Evolutionary conservation across 2,888 invertebrate genomes (phyloP), one percentile per base, ranked within the genome.

Genomic region (Ariolimax columbianus): DNA sequence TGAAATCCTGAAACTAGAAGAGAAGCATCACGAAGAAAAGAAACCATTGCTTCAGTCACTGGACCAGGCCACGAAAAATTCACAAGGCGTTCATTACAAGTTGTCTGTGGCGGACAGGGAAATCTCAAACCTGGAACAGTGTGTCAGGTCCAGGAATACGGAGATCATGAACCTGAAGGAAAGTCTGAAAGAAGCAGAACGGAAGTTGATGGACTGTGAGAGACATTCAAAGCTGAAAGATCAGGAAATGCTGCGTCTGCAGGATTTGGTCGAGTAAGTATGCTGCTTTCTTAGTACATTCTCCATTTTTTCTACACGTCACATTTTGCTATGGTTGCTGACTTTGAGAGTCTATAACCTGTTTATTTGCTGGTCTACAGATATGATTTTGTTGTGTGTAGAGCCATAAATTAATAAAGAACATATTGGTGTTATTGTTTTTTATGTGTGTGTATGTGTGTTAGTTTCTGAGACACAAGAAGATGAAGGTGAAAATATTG

Each of bases 191-290:
- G 40, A 77, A n/a, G 30, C n/a, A 14, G 81, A 81, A 17, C 43
- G 26, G 3, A 77, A 47, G 43, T 36, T 70, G 23, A 55, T 33
- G 17, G 55, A 43, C 2, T 84, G 79, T 84, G 79, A 84, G 73
- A 55, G 30, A 43, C n/a, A 73, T 17, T 70, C 79, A 30, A 40
- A 59, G 33, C 33, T 70, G 33, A 85, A 85, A 43, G 77, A 77
- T 59, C 55, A 77, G 43, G 85, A 85, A 70, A 78, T 85, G n/a
- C 6, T 40, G 26, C 80, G 78, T 33, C 33, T 85, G 38, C 77
- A 85, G n/a, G 82, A 85, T 68, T 38, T 85, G 7, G 78, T 85
- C 17, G 85, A 81, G 85, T 85, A 77, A 77, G 85, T 81, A 43
- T 7, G 6, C 30, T 30, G 4, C 1, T 33, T 30, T 66, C 19